A percentile compares a stretch with the other conserved stretches of the same genome.
Conservation (phyloP, 2,888 invertebrate genomes). For the Chymomyza fuscimana region DNA sequence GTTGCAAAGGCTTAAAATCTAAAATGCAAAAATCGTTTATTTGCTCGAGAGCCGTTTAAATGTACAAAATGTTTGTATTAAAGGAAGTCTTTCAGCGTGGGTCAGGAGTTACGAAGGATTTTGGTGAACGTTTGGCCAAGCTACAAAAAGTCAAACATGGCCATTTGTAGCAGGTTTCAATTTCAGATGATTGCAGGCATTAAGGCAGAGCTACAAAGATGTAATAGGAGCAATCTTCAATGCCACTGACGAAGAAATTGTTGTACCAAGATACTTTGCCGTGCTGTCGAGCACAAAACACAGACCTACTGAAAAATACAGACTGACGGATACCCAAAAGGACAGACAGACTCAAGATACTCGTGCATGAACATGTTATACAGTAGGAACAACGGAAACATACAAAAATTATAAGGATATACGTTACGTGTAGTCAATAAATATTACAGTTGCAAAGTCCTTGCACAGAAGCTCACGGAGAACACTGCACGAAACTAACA, state of each 20-base stretch:
- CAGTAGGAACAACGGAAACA: constrained; percentile 31
- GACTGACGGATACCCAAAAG: neutral
- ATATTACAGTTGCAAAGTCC: constrained; percentile 66
- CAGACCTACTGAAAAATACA: neutral
- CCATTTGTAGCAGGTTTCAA: constrained; percentile 72
- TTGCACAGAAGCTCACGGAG: constrained; percentile 13
- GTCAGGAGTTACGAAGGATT: neutral
- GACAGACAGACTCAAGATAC: constrained; percentile 36
- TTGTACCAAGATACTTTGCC: constrained; percentile 69
- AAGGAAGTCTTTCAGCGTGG: neutral
- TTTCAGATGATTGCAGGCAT: constrained; percentile 65
- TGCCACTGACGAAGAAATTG: constrained; percentile 52
- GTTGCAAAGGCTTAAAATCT: constrained; percentile 53
- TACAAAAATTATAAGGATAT: constrained; percentile 74
- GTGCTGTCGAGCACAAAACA: constrained; percentile 66
- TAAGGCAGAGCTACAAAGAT: constrained; percentile 14
- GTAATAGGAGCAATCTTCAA: constrained; percentile 35
- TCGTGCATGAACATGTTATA: constrained; percentile 44
- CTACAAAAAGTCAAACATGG: constrained; percentile 63
- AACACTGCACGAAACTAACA: constrained; percentile 47
- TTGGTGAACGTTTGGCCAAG: constrained; percentile 35
- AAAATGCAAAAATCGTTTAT: constrained; percentile 73
- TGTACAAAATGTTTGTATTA: constrained; percentile 45
- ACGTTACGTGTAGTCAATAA: constrained; percentile 72
- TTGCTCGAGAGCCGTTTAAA: constrained; percentile 71